Evolutionary conservation across 2,113 vertebrate genomes (phyloP).

Genomic region (Tenebrosternarchus preto): DNA sequence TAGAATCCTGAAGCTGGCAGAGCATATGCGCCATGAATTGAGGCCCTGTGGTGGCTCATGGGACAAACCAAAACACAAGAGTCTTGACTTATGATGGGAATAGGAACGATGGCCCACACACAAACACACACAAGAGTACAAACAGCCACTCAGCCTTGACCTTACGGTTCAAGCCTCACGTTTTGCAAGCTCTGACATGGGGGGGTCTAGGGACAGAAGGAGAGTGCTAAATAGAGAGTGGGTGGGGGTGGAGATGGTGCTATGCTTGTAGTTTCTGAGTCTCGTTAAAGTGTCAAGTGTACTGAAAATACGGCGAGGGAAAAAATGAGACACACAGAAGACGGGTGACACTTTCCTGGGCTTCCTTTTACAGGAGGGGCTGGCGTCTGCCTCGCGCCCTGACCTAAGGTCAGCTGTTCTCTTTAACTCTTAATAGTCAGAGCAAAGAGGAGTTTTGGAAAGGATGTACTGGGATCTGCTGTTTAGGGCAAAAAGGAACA

Average conservation of each 20-base stretch:
- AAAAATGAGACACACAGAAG: constrained; percentile 36
- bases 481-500: constrained; percentile 8
- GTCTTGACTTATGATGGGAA: constrained; percentile 67
- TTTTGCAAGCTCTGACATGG: constrained; percentile 74
- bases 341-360: constrained; percentile 11
- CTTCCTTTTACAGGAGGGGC: constrained; percentile 1
- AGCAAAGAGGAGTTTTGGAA: constrained; percentile 4
- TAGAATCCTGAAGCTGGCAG: constrained; percentile 11
- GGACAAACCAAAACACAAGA: constrained; percentile 63
- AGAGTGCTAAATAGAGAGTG: constrained; percentile 11
- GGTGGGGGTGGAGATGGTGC: not conserved
- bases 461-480: not conserved
- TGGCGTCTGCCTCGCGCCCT: constrained; percentile 24
- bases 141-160: constrained; percentile 50
- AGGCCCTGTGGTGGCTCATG: not conserved
- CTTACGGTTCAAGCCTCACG: constrained; percentile 56
- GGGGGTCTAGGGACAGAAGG: constrained; percentile 32
- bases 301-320: constrained; percentile 40
- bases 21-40: not conserved
- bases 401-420: constrained; percentile 24
- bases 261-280: constrained; percentile 42
- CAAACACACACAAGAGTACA: constrained; percentile 63
- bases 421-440: not conserved
- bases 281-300: constrained; percentile 49
- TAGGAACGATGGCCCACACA: constrained; percentile 57